These are phyloP conservation scores for Cydia amplana DNA, from an alignment of 1,140 invertebrate genomes.

Conservation along the genomic window DNA sequence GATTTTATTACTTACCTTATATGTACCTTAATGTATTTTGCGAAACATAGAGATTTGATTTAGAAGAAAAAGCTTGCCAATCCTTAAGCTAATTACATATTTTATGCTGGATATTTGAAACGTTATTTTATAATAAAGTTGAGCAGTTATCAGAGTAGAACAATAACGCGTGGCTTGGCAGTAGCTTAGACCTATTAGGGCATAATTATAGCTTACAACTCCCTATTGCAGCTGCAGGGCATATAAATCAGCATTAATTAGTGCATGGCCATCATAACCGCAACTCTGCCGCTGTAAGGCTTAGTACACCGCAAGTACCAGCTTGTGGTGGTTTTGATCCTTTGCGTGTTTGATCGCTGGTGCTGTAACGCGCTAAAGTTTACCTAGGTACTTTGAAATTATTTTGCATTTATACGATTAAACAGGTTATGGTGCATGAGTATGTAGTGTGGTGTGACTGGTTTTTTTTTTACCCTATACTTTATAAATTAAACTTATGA, in stretches of 20 bases:
- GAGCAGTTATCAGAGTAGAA: background rate
- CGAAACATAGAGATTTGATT: too few species aligned
- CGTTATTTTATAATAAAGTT: too few species aligned
- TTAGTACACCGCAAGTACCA: background rate
- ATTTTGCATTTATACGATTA: background rate
- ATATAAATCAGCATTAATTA: slow-evolving; percentile 17
- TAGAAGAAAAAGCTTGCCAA: too few species aligned
- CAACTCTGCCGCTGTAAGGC: background rate
- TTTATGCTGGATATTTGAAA: too few species aligned
- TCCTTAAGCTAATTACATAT: too few species aligned
- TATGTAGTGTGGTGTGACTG: too few species aligned
- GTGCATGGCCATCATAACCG: background rate
- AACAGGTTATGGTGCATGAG: background rate
- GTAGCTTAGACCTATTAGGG: background rate
- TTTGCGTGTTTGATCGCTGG: background rate
- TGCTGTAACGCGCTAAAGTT: background rate
- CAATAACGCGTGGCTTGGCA: background rate
- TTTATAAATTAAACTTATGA: too few species aligned
- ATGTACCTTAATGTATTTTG: too few species aligned
- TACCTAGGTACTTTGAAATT: background rate
- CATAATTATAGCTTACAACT: background rate
- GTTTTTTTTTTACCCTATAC: too few species aligned
- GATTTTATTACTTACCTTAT: too few species aligned
- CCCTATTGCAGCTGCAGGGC: background rate
- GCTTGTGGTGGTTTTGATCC: background rate